These are phyloP conservation scores for Platichthys flesus DNA, from an alignment of 2,113 vertebrate genomes.

Conservation along the genomic window DNA sequence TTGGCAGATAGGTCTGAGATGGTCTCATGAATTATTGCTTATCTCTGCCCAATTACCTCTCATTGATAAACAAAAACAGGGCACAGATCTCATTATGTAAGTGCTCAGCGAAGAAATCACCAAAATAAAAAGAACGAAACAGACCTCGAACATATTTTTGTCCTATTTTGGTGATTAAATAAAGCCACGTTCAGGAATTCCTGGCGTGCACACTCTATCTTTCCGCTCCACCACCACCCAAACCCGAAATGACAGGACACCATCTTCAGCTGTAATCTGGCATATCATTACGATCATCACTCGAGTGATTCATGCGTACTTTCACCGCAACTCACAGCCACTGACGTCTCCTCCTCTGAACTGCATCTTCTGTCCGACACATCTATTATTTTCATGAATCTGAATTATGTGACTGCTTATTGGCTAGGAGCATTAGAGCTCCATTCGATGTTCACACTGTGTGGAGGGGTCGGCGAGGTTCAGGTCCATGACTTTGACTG, in stretches of 20 bases:
- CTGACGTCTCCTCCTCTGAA: slow-evolving; percentile 27
- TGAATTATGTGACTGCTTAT: slow-evolving; percentile 1
- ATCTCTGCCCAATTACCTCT: too few relatives aligned
- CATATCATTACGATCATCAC: slow-evolving; percentile 44
- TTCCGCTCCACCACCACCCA: slow-evolving; percentile 26
- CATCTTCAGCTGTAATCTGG: slow-evolving; percentile 44
- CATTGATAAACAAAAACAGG: background rate
- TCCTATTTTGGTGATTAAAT: slow-evolving; percentile 11
- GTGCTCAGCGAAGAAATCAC: slow-evolving; percentile 1
- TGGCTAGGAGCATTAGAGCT: slow-evolving; percentile 9
- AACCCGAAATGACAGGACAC: slow-evolving; percentile 58
- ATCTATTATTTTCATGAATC: slow-evolving; percentile 4
- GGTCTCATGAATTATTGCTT: background rate
- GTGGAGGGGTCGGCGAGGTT: background rate
- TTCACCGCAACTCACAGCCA: slow-evolving; percentile 23
- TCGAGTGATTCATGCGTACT: slow-evolving; percentile 57
- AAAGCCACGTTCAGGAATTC: slow-evolving; percentile 31
- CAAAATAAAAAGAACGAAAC: background rate
- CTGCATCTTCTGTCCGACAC: background rate
- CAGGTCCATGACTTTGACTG: slow-evolving; percentile 47
- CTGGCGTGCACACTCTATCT: slow-evolving; percentile 30
- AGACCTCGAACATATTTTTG: background rate
- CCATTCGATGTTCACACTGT: slow-evolving; percentile 15
- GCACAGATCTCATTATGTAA: background rate
- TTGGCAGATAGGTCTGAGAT: background rate